phyloP scores from a whole-genome alignment of 2,113 vertebrate genomes.

The Furnarius figulus region DNA sequence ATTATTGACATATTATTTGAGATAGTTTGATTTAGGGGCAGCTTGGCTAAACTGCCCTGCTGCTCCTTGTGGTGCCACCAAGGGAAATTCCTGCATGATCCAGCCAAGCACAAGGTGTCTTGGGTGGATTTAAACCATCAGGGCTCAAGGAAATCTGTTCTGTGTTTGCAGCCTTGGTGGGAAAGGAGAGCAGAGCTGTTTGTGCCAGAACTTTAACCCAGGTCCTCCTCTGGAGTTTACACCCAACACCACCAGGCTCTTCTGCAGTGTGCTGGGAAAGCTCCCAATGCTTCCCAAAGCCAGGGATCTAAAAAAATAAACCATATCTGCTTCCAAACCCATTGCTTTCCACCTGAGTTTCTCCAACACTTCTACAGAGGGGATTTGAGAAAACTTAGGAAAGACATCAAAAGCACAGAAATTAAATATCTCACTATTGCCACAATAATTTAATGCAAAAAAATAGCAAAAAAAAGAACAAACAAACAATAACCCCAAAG shows the following conservation, averaged over 20 bases:
- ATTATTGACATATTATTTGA: neutral
- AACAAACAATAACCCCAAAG: neutral
- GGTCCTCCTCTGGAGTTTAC: neutral
- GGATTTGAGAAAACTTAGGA: neutral
- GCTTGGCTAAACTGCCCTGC: neutral
- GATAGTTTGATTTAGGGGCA: neutral
- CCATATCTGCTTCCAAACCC: neutral
- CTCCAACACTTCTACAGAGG: neutral
- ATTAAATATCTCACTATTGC: neutral
- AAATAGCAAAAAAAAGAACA: neutral
- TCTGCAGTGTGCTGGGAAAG: neutral
- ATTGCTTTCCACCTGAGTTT: neutral
- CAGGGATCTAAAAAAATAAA: neutral
- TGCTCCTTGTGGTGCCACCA: neutral
- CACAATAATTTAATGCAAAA: neutral
- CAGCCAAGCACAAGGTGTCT: neutral
- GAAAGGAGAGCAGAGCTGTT: neutral
- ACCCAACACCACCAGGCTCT: rapidly evolving
- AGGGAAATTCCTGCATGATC: neutral
- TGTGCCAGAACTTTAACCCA: neutral
- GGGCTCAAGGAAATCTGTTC: neutral
- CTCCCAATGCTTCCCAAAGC: neutral
- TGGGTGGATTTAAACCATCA: neutral
- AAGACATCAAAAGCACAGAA: neutral
- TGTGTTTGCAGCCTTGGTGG: rapidly evolving